Percentiles rank a stretch among this genome's conserved stretches.
phyloP scores from a whole-genome alignment of 2,888 invertebrate species.

The Folsomia manolachei region DNA sequence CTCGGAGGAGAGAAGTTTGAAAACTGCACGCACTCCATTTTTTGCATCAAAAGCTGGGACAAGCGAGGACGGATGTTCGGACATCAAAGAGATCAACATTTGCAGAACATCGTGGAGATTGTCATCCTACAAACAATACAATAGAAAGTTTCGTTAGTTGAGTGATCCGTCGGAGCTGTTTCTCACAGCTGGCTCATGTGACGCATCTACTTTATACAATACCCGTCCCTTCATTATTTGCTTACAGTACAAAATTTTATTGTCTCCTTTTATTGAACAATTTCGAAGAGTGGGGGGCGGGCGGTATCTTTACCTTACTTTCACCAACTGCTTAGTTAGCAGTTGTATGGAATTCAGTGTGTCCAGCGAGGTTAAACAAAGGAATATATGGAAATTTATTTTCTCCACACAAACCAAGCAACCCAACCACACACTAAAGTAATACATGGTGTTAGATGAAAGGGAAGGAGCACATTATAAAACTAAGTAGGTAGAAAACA shows the following conservation, averaged over 20 bases:
- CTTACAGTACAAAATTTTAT: neutral
- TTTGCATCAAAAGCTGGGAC: slow-evolving; percentile 98
- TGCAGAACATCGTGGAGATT: slow-evolving; percentile 97
- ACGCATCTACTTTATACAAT: too few relatives aligned
- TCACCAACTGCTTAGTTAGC: too few relatives aligned
- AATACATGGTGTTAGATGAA: too few relatives aligned
- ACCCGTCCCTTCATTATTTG: too few relatives aligned
- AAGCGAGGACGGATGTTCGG: slow-evolving; percentile 98
- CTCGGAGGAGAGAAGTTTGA: slow-evolving; percentile 92
- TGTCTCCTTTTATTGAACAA: neutral
- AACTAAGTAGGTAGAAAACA: neutral
- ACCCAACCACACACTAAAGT: neutral
- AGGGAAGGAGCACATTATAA: too few relatives aligned
- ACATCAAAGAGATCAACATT: slow-evolving; percentile 94
- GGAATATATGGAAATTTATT: neutral
- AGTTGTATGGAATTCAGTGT: neutral
- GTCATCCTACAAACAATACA: slow-evolving; percentile 70
- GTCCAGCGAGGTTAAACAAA: too few relatives aligned
- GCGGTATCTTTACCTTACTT: too few relatives aligned
- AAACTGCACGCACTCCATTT: slow-evolving; percentile 92
- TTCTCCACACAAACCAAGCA: too few relatives aligned
- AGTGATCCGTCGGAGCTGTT: neutral
- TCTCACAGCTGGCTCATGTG: neutral
- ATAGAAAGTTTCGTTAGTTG: too few relatives aligned
- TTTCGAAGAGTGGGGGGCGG: neutral